These are phyloP conservation scores for Camelus bactrianus DNA, from an alignment of 2,113 vertebrate species.

Conservation along the genomic window DNA sequence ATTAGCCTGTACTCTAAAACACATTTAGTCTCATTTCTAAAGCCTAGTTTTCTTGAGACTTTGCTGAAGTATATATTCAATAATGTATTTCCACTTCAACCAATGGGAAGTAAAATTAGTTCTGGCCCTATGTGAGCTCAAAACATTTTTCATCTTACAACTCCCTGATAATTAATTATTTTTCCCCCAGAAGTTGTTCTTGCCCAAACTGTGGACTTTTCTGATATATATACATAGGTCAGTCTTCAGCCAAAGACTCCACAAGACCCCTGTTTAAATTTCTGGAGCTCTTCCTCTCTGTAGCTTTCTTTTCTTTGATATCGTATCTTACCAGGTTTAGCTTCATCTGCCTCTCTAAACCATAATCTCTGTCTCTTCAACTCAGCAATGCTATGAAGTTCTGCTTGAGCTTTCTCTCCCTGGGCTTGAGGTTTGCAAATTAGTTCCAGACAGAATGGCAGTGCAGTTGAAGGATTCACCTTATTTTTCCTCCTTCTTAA, in stretches of 20 bases:
- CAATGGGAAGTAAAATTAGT: slow-evolving; percentile 14
- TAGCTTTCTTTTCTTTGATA: slow-evolving; percentile 22
- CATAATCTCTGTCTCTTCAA: background rate
- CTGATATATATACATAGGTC: background rate
- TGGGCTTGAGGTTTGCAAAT: background rate
- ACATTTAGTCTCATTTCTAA: slow-evolving; percentile 21
- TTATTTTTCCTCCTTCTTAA: background rate
- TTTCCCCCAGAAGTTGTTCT: background rate
- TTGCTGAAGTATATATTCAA: background rate
- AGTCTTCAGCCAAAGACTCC: background rate
- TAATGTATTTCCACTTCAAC: background rate
- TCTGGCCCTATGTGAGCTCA: background rate
- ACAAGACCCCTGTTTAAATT: background rate
- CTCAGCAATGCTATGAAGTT: background rate
- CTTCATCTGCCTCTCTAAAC: background rate
- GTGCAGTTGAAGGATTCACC: background rate
- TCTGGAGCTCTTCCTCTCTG: background rate
- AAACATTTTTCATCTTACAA: background rate
- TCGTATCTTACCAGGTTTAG: background rate
- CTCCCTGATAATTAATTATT: background rate
- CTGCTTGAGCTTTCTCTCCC: background rate
- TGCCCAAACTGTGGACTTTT: background rate
- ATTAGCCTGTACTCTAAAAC: background rate
- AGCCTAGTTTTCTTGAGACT: background rate
- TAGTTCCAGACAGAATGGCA: slow-evolving; percentile 53